phyloP scores from a whole-genome alignment of 2,888 invertebrate genomes.

The Dorcus parallelipipedus region DNA sequence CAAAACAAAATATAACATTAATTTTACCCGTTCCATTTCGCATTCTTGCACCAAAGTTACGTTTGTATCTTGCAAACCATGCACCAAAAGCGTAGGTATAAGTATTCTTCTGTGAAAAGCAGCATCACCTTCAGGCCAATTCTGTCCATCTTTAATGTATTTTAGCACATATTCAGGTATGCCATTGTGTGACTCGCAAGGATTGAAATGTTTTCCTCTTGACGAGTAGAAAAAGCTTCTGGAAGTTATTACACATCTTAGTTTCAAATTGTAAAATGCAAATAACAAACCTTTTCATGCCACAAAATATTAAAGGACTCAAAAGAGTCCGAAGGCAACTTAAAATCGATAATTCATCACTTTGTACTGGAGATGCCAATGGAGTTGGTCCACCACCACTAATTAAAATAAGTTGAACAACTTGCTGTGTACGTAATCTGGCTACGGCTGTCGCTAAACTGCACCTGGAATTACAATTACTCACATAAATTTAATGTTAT shows the following conservation, averaged over 20 bases:
- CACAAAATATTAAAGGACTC: conserved; percentile 58
- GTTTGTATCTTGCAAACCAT: conserved; percentile 62
- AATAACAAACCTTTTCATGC: conserved; percentile 51
- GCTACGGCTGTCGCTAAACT: conserved; percentile 62
- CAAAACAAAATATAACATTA: background rate
- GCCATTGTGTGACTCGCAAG: conserved; percentile 49
- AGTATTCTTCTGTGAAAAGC: conserved; percentile 62
- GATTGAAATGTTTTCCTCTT: conserved; percentile 55
- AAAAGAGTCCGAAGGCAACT: conserved; percentile 53
- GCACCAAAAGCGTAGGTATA: conserved; percentile 62
- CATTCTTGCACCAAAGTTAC: conserved; percentile 67
- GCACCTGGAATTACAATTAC: conserved; percentile 48
- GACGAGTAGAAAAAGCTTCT: conserved; percentile 56
- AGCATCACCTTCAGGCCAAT: conserved; percentile 66
- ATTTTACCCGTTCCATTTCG: conserved; percentile 62
- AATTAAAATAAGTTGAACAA: conserved; percentile 61
- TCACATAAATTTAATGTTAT: background rate
- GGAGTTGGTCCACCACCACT: conserved; percentile 68
- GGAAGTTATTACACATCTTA: conserved; percentile 26
- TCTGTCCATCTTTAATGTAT: conserved; percentile 58
- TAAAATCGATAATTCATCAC: conserved; percentile 49
- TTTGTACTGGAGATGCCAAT: conserved; percentile 56
- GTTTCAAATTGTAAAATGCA: no score
- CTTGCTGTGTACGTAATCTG: conserved; percentile 54
- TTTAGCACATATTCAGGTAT: conserved; percentile 52